A percentile compares a stretch with the other conserved stretches of the same genome.
Evolutionary conservation across 64 coral and sea anemone genomes (phyloP).

Genomic region (Pocillopora verrucosa): DNA sequence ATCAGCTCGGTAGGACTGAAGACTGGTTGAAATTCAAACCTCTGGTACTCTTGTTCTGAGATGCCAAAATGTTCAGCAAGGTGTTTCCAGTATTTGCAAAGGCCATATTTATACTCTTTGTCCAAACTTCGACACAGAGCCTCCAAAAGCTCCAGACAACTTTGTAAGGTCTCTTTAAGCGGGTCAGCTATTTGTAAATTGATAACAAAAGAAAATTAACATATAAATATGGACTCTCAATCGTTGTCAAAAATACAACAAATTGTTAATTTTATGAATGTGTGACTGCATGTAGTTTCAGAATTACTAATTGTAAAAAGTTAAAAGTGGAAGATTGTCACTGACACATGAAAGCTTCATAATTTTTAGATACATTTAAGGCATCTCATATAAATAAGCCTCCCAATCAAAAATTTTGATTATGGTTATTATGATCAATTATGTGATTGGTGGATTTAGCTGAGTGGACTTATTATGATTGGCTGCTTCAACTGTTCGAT

Average conservation of each 20-base stretch:
- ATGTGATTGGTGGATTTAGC: no score
- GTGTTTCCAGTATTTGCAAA: slow-evolving; percentile 32
- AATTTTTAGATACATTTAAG: no score
- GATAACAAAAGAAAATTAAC: neutral
- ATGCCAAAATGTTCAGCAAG: neutral
- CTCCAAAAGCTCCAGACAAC: slow-evolving; percentile 15
- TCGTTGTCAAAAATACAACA: neutral
- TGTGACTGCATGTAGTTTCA: no score
- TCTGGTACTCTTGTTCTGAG: neutral
- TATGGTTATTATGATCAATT: no score
- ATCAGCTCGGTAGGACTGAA: slow-evolving; percentile 28
- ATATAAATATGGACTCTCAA: neutral
- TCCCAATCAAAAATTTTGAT: no score
- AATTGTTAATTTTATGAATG: no score
- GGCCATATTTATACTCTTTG: slow-evolving; percentile 28
- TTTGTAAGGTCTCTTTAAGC: neutral
- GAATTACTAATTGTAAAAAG: no score
- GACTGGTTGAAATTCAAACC: slow-evolving; percentile 3
- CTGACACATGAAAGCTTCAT: no score
- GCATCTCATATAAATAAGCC: no score
- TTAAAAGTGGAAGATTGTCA: no score
- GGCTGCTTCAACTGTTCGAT: no score
- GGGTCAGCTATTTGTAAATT: slow-evolving; percentile 2
- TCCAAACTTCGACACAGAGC: slow-evolving; percentile 12
- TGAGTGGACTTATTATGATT: no score